These are phyloP conservation scores for Rhea pennata DNA, from an alignment of 2,113 vertebrate species.

Conservation along the genomic window DNA sequence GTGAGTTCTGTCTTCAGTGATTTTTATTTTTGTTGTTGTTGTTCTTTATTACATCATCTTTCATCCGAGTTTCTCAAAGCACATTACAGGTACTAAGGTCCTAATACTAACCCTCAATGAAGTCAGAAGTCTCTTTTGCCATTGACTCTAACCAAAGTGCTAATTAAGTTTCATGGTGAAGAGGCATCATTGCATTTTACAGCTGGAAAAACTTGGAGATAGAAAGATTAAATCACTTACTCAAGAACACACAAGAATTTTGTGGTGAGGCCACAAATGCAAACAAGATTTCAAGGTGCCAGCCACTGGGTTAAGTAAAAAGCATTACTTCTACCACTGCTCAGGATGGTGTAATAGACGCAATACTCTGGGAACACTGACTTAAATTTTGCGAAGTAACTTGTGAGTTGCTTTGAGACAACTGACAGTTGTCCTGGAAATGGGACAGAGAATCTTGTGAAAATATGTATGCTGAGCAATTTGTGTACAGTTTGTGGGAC, in stretches of 20 bases:
- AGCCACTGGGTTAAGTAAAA: not conserved
- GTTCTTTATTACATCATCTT: not conserved
- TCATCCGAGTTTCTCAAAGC: not conserved
- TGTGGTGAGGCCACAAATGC: conserved; percentile 17
- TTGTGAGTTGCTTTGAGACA: not conserved
- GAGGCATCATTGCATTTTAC: not conserved
- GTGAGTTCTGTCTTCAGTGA: not conserved
- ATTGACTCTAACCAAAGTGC: not conserved
- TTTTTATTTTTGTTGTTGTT: not conserved
- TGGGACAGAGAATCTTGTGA: not conserved
- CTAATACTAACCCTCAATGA: not conserved
- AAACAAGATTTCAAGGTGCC: not conserved
- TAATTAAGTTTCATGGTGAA: not conserved
- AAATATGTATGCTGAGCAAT: not conserved
- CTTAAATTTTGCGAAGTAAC: not conserved
- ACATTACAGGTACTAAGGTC: not conserved
- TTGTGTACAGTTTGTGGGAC: rapidly evolving
- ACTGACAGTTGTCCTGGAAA: not conserved
- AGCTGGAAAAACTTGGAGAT: not conserved
- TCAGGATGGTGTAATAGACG: not conserved
- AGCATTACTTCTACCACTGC: not conserved
- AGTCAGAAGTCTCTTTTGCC: not conserved
- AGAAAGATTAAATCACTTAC: not conserved
- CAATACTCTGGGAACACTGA: not conserved
- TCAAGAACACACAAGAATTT: not conserved